Percentiles rank a stretch among this genome's conserved stretches.
Conservation (phyloP, 1,140 invertebrate genomes). For the Saxidomus purpurata region DNA sequence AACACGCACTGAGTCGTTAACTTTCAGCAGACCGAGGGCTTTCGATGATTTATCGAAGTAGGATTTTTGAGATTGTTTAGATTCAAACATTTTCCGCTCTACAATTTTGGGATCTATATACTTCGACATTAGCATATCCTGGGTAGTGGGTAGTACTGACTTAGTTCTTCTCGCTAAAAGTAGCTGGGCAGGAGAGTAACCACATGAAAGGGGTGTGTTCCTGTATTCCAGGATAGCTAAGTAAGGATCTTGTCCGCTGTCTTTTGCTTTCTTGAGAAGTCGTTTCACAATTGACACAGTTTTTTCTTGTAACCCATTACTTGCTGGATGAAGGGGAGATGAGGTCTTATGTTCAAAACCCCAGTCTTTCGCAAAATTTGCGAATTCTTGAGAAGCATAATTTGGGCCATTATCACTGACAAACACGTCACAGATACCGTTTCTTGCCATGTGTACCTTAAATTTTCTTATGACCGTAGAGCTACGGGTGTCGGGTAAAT, state of each 20-base stretch:
- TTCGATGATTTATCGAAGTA: background rate
- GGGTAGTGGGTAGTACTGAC: background rate
- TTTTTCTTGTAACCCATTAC: conserved; percentile 12
- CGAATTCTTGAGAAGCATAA: too few relatives aligned
- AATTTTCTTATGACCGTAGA: background rate
- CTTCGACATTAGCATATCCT: background rate
- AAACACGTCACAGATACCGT: background rate
- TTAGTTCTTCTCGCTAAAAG: background rate
- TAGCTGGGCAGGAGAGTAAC: background rate
- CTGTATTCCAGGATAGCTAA: too few relatives aligned
- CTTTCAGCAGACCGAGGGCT: background rate
- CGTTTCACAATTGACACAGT: background rate
- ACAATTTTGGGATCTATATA: background rate
- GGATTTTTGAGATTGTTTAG: too few relatives aligned
- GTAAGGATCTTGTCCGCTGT: too few relatives aligned
- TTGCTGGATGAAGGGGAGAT: too few relatives aligned
- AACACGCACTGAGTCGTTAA: background rate
- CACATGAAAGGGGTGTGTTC: too few relatives aligned
- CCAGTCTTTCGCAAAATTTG: conserved; percentile 17
- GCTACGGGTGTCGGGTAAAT: background rate
- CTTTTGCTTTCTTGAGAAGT: too few relatives aligned
- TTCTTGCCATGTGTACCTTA: background rate
- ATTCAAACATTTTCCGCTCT: background rate
- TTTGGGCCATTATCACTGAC: background rate
- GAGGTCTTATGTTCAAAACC: background rate